Conservation (phyloP, 2,888 invertebrate species). For the Dichetophora obliterata region DNA sequence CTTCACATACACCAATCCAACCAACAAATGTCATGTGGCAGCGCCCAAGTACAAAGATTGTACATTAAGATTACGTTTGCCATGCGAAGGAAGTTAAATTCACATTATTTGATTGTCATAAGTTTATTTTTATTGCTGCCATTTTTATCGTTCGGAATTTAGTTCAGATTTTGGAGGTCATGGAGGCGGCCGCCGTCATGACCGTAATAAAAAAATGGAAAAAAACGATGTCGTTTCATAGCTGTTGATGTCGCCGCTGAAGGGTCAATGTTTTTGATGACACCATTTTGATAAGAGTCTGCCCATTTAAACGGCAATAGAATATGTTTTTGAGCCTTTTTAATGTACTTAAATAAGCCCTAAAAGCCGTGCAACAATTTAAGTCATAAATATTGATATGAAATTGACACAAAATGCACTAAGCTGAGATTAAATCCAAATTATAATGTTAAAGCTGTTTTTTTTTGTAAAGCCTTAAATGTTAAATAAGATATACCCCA, state of each 20-base stretch:
- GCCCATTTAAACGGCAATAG: background rate
- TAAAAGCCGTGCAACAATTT: too few relatives aligned
- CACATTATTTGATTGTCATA: conserved; percentile 21
- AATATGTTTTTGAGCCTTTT: background rate
- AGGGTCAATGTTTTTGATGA: conserved; percentile 33
- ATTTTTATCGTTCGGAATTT: conserved; percentile 12
- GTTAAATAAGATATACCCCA: too few relatives aligned
- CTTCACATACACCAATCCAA: too few relatives aligned
- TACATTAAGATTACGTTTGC: conserved; percentile 9
- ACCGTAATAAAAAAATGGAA: conserved; percentile 18
- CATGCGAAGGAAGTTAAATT: conserved; percentile 11
- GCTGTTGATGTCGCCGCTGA: background rate
- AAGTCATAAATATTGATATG: background rate
- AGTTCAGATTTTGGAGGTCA: conserved; percentile 19
- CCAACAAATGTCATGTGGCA: too few relatives aligned
- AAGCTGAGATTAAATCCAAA: background rate
- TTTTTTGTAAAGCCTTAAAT: too few relatives aligned
- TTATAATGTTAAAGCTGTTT: too few relatives aligned
- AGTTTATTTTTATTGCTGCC: conserved; percentile 14
- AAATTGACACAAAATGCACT: background rate
- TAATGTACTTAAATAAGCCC: too few relatives aligned
- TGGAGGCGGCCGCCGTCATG: background rate
- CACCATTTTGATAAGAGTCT: conserved; percentile 13
- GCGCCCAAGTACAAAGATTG: background rate
- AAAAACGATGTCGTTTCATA: background rate